Base-by-base conservation (phyloP, 2,113 vertebrate species). In the Tiliqua scincoides region DNA sequence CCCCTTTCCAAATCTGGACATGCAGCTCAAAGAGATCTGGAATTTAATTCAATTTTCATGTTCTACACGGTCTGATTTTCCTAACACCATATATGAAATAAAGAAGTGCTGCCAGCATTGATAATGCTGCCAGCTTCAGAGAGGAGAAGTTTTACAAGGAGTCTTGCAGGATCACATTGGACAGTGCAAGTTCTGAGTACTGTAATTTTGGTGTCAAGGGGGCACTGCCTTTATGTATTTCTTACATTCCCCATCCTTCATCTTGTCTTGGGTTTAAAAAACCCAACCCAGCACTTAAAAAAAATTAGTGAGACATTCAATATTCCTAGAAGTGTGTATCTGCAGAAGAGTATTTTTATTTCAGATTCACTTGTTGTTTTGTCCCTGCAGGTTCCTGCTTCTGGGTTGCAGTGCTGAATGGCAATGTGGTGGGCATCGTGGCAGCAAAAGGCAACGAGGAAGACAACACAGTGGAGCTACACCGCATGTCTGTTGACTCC, bases 401-500 rank as follows among this genome's bases (percentile, higher is more conserved):
- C 97, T 99, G 99, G 99, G 99, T 99, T 18, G 99, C 99, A 0
- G 97, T 99, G 93, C 95, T 99, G 85, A 98, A 99, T 0, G 98
- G 99, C 89, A 98, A 97, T 0, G 98, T 99, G 79, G 99, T 99
- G 88, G 99, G 99, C 90, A 99, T 99, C 0, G 99, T 99, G 93
- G 98, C 98, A 0, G 99, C 99, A 0, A 96, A 98, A 85, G 98
- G 98, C 87, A 97, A 97, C 0, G 97, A 98, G 92, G 98, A 98
- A 0, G 98, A 99, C 96, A 99, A 99, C 97, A 97, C 97, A 0
- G 96, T 99, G 89, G 99, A 99, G 95, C 96, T 99, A 91, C 97
- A 97, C 21, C 99, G 99, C 92, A 99, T 99, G 99, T 99, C 99
- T 0, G 99, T 99, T 67, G 99, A 99, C 96, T 98, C 98, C 8